phyloP scores from a whole-genome alignment of 2,888 invertebrate genomes.

The Xylophagus ater region DNA sequence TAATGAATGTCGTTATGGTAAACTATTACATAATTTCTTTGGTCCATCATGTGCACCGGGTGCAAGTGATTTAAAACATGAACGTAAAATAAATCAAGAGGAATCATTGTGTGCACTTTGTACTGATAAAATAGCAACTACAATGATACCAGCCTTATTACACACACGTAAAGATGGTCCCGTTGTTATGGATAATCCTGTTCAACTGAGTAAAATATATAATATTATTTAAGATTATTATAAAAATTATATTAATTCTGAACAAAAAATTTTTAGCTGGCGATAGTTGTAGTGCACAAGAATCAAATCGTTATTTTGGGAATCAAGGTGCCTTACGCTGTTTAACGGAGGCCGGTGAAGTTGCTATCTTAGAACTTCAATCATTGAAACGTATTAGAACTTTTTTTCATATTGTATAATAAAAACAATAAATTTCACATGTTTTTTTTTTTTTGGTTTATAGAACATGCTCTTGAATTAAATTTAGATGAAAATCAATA shows the following conservation, averaged over 20 bases:
- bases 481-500: slow-evolving; percentile 35
- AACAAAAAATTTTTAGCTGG: neutral
- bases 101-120: slow-evolving; percentile 29
- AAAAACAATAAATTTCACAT: neutral
- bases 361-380: slow-evolving; percentile 48
- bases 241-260: neutral
- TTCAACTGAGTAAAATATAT: neutral
- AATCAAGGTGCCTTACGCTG: slow-evolving; percentile 51
- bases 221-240: neutral
- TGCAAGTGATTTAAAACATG: slow-evolving; percentile 41
- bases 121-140: neutral
- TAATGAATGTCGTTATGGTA: slow-evolving; percentile 47
- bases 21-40: slow-evolving; percentile 46
- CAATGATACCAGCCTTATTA: neutral
- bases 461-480: slow-evolving; percentile 34
- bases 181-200: neutral
- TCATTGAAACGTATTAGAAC: slow-evolving; percentile 29
- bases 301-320: slow-evolving; percentile 45
- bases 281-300: slow-evolving; percentile 42
- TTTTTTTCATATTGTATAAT: neutral
- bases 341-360: slow-evolving; percentile 43
- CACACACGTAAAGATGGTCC: neutral
- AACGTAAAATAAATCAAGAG: slow-evolving; percentile 24
- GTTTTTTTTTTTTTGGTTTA: slow-evolving; percentile 2
- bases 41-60: slow-evolving; percentile 51